Percentiles rank a stretch among this genome's conserved stretches.
Conservation (phyloP, 2,113 vertebrate genomes). For the Tauraco erythrolophus region DNA sequence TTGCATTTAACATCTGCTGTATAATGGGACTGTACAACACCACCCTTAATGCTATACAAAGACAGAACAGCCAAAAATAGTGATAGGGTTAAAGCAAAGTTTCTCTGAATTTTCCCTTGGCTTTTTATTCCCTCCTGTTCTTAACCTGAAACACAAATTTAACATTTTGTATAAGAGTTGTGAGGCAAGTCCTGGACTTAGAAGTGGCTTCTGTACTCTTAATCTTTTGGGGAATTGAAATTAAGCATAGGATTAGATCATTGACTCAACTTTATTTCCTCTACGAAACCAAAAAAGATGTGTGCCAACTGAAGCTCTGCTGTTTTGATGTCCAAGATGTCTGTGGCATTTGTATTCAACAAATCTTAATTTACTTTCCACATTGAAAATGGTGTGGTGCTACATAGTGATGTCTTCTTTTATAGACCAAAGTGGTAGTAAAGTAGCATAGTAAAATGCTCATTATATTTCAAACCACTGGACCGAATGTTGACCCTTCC, state of each 20-base stretch:
- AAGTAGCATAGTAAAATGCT: neutral
- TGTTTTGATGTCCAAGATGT: neutral
- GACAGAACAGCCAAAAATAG: conserved; percentile 60
- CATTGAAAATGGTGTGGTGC: neutral
- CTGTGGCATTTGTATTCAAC: neutral
- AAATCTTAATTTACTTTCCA: neutral
- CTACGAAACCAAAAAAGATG: neutral
- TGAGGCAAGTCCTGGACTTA: neutral
- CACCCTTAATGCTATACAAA: conserved; percentile 71
- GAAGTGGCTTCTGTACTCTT: neutral
- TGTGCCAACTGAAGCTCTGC: neutral
- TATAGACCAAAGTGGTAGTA: neutral
- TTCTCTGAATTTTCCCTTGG: conserved; percentile 28
- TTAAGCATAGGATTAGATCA: neutral
- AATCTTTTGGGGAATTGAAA: neutral
- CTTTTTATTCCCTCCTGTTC: neutral
- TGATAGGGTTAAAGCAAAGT: conserved; percentile 63
- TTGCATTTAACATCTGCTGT: conserved; percentile 81
- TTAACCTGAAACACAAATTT: neutral
- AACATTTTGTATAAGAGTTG: neutral
- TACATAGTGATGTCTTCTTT: neutral
- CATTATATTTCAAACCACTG: neutral
- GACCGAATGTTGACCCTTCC: neutral
- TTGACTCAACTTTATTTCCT: neutral
- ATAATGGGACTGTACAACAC: conserved; percentile 69